Evolutionary conservation across 2,888 invertebrate genomes (phyloP), one percentile per base, ranked within the genome.

Genomic region (Cinara cedri): DNA sequence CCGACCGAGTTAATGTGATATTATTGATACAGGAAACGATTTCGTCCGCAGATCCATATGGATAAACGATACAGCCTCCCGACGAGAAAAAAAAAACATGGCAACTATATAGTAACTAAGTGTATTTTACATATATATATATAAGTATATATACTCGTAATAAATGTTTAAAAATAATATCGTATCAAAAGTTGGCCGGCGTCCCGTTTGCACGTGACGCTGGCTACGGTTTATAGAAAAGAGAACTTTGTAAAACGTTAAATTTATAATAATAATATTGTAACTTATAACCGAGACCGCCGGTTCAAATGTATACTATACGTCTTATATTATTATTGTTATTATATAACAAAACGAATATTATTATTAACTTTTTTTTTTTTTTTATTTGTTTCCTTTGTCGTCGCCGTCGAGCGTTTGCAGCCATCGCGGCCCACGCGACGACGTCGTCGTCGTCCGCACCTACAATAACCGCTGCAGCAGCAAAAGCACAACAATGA

Each of bases 121-220:
- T n/a, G 34, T 34, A 34, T 34, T 34, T 34, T 34, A 34, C 6
- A 34, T 34, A 34, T 34, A 34, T 34, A 34, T 34, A 34, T 34
- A 34, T 34, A 34, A 4, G 34, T 34, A 34, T 34, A 34, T 34
- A 34, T 34, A 34, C 34, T 34, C 34, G 34, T 34, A 34, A 4
- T 4, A 34, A 4, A 34, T 34, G 34, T 57, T 76, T 76, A 76
- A 76, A 76, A 76, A 76, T 76, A 76, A 76, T 46, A 21, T 24
- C 19, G 13, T 24, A 68, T 68, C 62, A 63, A 49, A n/a, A 76
- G 49, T 76, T 76, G 76, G 76, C 65, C 21, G 19, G 9, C 26
- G 34, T 66, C 76, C 76, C 68, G 34, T 66, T 76, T 66, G 44
- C 57, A 68, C 76, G 76, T 46, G 66, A 2, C n/a, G 49, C 49